Percentiles rank a stretch among this genome's conserved stretches.
Evolutionary conservation across 2,888 invertebrate species (phyloP).

Genomic region (Exocentrus adspersus): DNA sequence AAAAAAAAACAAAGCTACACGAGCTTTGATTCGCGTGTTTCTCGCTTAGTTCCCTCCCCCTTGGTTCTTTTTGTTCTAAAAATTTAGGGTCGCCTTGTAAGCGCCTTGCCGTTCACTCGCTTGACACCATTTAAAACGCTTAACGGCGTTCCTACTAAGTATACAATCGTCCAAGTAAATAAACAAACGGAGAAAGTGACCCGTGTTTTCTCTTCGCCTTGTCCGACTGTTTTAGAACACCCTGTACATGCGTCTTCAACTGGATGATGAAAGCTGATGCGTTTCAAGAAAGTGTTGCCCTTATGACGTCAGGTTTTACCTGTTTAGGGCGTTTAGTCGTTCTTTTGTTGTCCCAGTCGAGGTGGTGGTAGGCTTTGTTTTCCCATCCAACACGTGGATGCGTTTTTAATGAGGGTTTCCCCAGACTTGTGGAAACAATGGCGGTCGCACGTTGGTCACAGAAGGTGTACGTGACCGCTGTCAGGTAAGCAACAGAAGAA

Average conservation of each 20-base stretch:
- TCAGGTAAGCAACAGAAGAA: conserved; percentile 3
- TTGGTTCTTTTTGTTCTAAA: no score
- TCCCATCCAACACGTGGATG: neutral
- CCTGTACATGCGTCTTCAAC: no score
- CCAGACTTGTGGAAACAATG: neutral
- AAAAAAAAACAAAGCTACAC: no score
- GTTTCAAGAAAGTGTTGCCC: no score
- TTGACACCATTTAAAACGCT: conserved; percentile 12
- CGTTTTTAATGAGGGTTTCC: neutral
- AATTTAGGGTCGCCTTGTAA: no score
- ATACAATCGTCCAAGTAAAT: conserved; percentile 33
- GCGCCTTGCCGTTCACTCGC: no score
- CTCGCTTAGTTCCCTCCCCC: no score
- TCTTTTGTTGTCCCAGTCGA: neutral
- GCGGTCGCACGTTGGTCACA: neutral
- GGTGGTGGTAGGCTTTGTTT: neutral
- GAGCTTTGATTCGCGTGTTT: no score
- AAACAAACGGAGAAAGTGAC: conserved; percentile 19
- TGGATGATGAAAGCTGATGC: no score
- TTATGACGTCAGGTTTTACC: no score
- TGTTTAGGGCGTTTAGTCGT: neutral
- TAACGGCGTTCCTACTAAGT: conserved; percentile 44
- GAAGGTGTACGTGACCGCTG: neutral
- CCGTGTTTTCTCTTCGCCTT: conserved; percentile 25
- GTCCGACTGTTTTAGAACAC: neutral